Evolutionary conservation across 2,797 vertebrate genomes (phyloP).

Genomic region (Pelobates cultripes): DNA sequence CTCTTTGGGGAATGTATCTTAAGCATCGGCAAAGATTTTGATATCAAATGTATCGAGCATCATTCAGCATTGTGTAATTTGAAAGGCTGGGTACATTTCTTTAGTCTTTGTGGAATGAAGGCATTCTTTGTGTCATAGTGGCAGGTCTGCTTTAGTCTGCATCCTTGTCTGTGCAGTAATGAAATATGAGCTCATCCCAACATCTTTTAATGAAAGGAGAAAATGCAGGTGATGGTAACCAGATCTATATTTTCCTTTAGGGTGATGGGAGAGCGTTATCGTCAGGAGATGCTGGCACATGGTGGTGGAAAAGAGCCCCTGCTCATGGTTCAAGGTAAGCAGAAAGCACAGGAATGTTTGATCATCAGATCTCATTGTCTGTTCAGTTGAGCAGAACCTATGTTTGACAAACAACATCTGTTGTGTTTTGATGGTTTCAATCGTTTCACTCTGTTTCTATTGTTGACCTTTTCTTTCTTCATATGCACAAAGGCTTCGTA

Average conservation of each 20-base stretch:
- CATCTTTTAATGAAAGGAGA: conserved; percentile 19
- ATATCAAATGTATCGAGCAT: conserved; percentile 28
- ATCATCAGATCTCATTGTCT: conserved; percentile 5
- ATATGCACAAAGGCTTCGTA: conserved; percentile 17
- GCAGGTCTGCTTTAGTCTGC: conserved; percentile 31
- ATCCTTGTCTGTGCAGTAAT: conserved; percentile 27
- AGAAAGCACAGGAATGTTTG: neutral
- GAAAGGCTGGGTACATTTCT: conserved; percentile 48
- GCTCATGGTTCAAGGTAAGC: conserved; percentile 94
- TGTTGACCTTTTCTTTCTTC: conserved; percentile 7
- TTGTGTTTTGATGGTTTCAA: conserved; percentile 7
- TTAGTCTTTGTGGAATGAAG: conserved; percentile 28
- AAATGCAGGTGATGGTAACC: conserved; percentile 66
- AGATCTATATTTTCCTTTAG: conserved; percentile 72
- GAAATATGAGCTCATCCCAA: conserved; percentile 20
- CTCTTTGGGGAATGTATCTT: neutral
- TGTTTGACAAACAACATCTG: conserved; percentile 27
- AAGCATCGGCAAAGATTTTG: neutral
- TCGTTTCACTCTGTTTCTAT: conserved; percentile 1
- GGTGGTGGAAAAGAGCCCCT: conserved; percentile 93
- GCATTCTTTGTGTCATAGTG: conserved; percentile 16
- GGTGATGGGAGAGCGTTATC: conserved; percentile 93
- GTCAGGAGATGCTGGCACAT: conserved; percentile 91
- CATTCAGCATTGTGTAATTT: conserved; percentile 34
- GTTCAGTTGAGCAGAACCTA: neutral